Conservation (phyloP, 1,140 invertebrate genomes). For the Heliothis virescens region DNA sequence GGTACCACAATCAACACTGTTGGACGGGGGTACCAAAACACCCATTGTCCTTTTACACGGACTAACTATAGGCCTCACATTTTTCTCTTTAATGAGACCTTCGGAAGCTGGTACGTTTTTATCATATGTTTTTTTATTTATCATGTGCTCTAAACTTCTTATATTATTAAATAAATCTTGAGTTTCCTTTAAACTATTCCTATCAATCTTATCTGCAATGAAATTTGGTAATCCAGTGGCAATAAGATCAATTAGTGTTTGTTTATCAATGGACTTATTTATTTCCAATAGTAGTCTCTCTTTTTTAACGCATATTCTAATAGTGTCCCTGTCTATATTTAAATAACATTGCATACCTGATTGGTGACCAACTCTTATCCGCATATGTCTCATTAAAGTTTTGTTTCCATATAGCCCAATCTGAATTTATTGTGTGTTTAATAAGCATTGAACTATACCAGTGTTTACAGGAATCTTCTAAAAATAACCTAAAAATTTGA, state of each 20-base stretch:
- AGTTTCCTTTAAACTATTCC: constrained; percentile 57
- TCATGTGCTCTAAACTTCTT: neutral
- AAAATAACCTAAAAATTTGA: too few relatives aligned
- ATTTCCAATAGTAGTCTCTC: constrained; percentile 60
- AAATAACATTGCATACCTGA: constrained; percentile 60
- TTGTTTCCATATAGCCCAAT: constrained; percentile 66
- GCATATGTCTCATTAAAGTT: constrained; percentile 67
- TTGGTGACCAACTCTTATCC: constrained; percentile 58
- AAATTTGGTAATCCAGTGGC: constrained; percentile 64
- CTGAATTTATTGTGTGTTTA: too few relatives aligned
- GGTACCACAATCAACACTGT: too few relatives aligned
- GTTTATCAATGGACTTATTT: constrained; percentile 57
- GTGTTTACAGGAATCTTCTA: too few relatives aligned
- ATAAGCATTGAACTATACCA: too few relatives aligned
- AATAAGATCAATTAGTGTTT: constrained; percentile 64
- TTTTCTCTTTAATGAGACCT: neutral
- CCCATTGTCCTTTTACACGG: too few relatives aligned
- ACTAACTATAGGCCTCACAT: too few relatives aligned
- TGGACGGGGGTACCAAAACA: too few relatives aligned
- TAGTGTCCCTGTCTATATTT: constrained; percentile 63
- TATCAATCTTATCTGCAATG: constrained; percentile 65
- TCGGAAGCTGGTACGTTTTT: neutral
- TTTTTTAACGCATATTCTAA: constrained; percentile 67
- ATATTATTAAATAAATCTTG: constrained; percentile 59
- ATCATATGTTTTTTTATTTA: neutral